These are phyloP conservation scores for Nilaparvata lugens DNA, from an alignment of 1,140 invertebrate genomes.

Conservation along the genomic window DNA sequence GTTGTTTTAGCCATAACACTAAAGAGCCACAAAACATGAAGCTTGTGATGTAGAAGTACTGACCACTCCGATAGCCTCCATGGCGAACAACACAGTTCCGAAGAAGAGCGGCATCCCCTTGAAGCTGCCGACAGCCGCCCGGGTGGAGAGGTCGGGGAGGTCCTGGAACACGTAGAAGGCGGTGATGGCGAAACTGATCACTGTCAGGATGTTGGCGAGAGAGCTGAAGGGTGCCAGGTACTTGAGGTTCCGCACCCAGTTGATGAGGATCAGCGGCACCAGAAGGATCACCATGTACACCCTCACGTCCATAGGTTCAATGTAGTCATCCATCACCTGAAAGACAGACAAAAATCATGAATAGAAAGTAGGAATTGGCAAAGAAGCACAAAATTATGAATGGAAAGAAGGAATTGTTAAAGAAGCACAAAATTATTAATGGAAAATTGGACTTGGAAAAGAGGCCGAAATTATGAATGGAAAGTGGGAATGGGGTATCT, in stretches of 20 bases:
- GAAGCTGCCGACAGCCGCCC: constrained; percentile 36
- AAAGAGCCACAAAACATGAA: no score
- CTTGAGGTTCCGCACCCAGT: constrained; percentile 61
- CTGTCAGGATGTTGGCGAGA: constrained; percentile 56
- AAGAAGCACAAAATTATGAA: constrained; percentile 16
- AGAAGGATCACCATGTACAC: constrained; percentile 49
- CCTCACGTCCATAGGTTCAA: constrained; percentile 32
- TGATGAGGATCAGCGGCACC: constrained; percentile 55
- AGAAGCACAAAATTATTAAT: background rate
- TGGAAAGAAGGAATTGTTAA: background rate
- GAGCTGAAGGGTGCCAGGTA: constrained; percentile 63
- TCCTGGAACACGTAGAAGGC: constrained; percentile 59
- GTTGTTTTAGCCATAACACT: no score
- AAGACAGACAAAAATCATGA: background rate
- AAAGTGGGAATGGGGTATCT: no score
- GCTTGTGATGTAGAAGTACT: constrained; percentile 39
- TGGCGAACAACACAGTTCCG: constrained; percentile 52
- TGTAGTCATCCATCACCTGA: constrained; percentile 43
- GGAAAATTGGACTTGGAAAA: background rate
- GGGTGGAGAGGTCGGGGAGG: constrained; percentile 39
- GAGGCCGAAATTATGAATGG: background rate
- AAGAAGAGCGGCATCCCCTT: constrained; percentile 50
- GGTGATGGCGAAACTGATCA: constrained; percentile 53
- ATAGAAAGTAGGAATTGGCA: background rate
- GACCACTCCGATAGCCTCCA: constrained; percentile 57